Percentiles rank a stretch among this genome's conserved stretches.
These are phyloP conservation scores for Uloborus diversus DNA, from an alignment of 1,140 invertebrate genomes.

Conservation along the genomic window DNA sequence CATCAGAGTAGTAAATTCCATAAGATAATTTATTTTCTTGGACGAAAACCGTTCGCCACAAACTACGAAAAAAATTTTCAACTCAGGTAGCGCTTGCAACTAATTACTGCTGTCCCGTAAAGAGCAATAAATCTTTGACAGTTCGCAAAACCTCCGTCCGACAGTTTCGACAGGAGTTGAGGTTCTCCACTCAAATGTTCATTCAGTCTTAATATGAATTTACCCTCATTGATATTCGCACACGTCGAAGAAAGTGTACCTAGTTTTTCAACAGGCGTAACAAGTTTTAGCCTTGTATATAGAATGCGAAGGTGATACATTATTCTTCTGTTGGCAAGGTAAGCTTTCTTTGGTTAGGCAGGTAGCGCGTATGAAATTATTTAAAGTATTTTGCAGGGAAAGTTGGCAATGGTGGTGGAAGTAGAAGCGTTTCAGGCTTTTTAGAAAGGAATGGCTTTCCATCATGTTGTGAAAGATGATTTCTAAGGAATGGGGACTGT, in stretches of 20 bases:
- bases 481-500: too few species aligned
- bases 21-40: conserved; percentile 51
- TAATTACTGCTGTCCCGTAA: conserved; percentile 41
- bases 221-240: conserved; percentile 55
- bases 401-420: not conserved
- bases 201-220: conserved; percentile 56
- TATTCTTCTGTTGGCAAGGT: not conserved
- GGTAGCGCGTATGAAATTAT: not conserved
- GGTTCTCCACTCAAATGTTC: conserved; percentile 45
- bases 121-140: conserved; percentile 56
- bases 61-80: conserved; percentile 5
- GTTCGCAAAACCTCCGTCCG: conserved; percentile 46
- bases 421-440: too few species aligned
- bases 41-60: conserved; percentile 42
- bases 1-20: conserved; percentile 43
- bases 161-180: conserved; percentile 52
- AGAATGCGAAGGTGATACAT: conserved; percentile 28
- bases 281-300: conserved; percentile 5
- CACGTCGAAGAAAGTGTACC: conserved; percentile 28
- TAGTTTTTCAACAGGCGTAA: not conserved
- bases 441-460: too few species aligned
- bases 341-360: not conserved
- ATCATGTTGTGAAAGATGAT: too few species aligned
- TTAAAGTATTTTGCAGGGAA: not conserved
- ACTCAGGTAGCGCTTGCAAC: conserved; percentile 45